Evolutionary conservation across 2,113 vertebrate genomes (phyloP).

Genomic region (Otis tarda): DNA sequence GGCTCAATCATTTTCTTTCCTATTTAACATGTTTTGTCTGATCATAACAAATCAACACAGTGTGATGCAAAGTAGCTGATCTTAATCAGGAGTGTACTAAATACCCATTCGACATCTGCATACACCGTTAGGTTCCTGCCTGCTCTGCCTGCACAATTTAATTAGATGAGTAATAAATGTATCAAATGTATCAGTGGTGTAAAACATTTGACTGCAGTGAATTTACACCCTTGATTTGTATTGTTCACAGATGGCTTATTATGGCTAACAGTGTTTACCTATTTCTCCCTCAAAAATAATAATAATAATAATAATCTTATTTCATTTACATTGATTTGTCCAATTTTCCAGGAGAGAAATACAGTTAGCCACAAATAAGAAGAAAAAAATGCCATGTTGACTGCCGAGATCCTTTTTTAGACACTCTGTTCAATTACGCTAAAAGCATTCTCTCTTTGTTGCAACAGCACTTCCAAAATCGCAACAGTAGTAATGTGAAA

Average conservation of each 20-base stretch:
- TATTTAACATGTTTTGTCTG: not conserved
- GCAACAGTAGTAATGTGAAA: not conserved
- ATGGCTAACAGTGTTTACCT: not conserved
- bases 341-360: constrained; percentile 59
- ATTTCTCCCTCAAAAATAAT: not conserved
- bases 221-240: not conserved
- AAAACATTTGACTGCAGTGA: constrained; percentile 21
- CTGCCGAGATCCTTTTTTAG: constrained; percentile 64
- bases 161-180: constrained; percentile 49
- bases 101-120: constrained; percentile 1
- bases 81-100: constrained; percentile 12
- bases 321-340: constrained; percentile 53
- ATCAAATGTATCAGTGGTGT: constrained; percentile 27
- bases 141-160: constrained; percentile 18
- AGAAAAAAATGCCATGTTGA: constrained; percentile 59
- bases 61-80: constrained; percentile 11
- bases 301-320: not conserved
- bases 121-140: not conserved
- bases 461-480: not conserved
- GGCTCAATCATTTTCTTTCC: not conserved
- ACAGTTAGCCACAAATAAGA: constrained; percentile 59
- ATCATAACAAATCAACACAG: constrained; percentile 20
- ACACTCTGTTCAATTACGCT: constrained; percentile 69
- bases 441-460: constrained; percentile 70
- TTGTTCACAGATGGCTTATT: not conserved